These are phyloP conservation scores for Chascanopsetta lugubris DNA, from an alignment of 2,113 vertebrate genomes.

Conservation along the genomic window DNA sequence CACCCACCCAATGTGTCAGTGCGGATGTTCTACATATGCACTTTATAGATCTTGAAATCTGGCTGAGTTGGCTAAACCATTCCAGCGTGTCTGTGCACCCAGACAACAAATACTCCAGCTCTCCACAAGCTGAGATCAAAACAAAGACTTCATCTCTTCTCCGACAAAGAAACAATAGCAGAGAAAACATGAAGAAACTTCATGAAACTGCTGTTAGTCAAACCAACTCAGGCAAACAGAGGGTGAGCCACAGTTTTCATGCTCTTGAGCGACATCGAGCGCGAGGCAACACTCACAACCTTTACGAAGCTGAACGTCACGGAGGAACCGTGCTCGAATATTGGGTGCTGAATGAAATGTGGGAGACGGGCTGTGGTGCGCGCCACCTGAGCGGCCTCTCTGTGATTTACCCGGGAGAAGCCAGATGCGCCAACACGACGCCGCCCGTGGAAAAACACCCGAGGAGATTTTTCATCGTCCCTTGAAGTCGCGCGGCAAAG, in stretches of 20 bases:
- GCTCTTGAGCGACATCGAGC: conserved; percentile 38
- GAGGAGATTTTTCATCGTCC: conserved; percentile 26
- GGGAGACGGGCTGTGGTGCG: conserved; percentile 23
- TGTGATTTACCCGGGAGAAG: conserved; percentile 29
- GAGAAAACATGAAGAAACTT: conserved; percentile 3
- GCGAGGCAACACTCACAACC: conserved; percentile 40
- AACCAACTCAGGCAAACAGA: conserved; percentile 39
- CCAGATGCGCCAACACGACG: conserved; percentile 41
- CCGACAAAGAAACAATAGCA: conserved; percentile 13
- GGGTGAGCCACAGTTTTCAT: conserved; percentile 39
- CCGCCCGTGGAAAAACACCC: conserved; percentile 51
- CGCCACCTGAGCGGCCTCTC: conserved; percentile 1
- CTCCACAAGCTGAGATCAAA: background rate
- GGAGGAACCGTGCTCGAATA: conserved; percentile 47
- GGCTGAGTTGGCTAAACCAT: too few relatives aligned
- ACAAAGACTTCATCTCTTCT: background rate
- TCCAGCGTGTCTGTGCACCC: background rate
- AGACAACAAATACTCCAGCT: background rate
- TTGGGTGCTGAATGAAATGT: conserved; percentile 14
- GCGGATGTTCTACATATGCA: too few relatives aligned
- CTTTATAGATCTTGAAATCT: too few relatives aligned
- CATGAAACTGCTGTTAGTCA: conserved; percentile 24
- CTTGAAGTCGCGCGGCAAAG: conserved; percentile 49
- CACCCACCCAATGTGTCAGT: too few relatives aligned
- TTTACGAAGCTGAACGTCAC: conserved; percentile 31